Evolutionary conservation across 1,140 invertebrate genomes (phyloP).

Genomic region (Oryzaephilus surinamensis): DNA sequence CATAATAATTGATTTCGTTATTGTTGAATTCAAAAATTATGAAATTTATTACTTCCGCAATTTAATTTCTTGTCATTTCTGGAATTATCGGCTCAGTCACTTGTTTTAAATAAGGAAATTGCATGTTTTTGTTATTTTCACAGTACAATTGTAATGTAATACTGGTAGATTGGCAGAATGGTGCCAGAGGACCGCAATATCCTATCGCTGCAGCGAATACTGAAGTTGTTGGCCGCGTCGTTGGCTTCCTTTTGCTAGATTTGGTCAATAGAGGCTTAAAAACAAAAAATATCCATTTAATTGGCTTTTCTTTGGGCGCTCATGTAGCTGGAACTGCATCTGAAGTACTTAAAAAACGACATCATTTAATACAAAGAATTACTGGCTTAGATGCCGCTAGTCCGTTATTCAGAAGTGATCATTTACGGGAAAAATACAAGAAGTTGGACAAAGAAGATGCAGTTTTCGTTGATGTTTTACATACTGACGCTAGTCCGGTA

Average conservation of each 20-base stretch:
- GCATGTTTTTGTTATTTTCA: conserved; percentile 21
- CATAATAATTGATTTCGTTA: not conserved
- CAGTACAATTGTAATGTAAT: conserved; percentile 49
- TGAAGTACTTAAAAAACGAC: conserved; percentile 44
- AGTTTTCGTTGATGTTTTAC: conserved; percentile 73
- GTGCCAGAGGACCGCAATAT: conserved; percentile 53
- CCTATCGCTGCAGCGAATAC: conserved; percentile 53
- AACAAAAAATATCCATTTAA: conserved; percentile 49
- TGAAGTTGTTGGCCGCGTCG: conserved; percentile 48
- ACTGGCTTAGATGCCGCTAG: conserved; percentile 62
- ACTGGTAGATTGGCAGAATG: conserved; percentile 52
- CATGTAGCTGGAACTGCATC: conserved; percentile 66
- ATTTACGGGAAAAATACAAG: conserved; percentile 37
- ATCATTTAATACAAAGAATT: conserved; percentile 53
- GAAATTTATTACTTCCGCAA: not conserved
- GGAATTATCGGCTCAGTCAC: too few relatives aligned
- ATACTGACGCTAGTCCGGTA: conserved; percentile 64
- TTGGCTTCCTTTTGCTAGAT: conserved; percentile 46
- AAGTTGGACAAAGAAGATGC: conserved; percentile 74
- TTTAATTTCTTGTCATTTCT: too few relatives aligned
- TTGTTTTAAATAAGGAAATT: too few relatives aligned
- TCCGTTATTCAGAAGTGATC: conserved; percentile 49
- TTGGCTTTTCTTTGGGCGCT: conserved; percentile 70
- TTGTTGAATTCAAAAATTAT: conserved; percentile 37
- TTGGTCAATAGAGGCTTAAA: conserved; percentile 41